These are phyloP conservation scores for Lepus europaeus DNA, from an alignment of 2,113 vertebrate species.

Conservation along the genomic window DNA sequence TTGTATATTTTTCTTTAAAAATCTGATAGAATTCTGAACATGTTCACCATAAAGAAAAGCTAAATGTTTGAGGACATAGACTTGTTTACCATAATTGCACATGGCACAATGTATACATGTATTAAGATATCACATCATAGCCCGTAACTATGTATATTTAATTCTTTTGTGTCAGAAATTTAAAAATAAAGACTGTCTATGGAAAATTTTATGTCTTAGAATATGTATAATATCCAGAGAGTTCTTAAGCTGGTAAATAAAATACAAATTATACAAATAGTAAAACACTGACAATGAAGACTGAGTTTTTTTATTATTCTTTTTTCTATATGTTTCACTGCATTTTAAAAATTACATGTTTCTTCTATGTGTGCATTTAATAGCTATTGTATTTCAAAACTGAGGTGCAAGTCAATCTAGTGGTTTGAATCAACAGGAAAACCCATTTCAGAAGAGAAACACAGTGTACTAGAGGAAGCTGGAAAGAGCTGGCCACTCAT, in stretches of 20 bases:
- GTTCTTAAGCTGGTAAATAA: constrained; percentile 46
- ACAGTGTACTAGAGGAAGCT: neutral
- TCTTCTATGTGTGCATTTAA: neutral
- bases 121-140: too few species aligned
- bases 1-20: too few species aligned
- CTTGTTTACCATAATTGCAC: too few species aligned
- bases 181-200: too few species aligned
- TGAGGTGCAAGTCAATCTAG: neutral
- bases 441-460: neutral
- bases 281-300: neutral
- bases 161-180: too few species aligned
- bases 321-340: neutral
- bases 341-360: neutral
- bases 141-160: too few species aligned
- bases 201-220: constrained; percentile 10
- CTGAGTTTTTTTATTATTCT: neutral
- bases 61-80: too few species aligned
- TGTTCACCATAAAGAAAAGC: too few species aligned
- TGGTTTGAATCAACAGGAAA: constrained; percentile 22
- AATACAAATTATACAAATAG: constrained; percentile 37
- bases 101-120: too few species aligned
- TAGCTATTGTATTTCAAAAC: neutral
- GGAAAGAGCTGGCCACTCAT: neutral
- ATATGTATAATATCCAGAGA: neutral
- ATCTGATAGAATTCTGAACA: too few species aligned